Evolutionary conservation across 2,888 invertebrate genomes (phyloP).

Genomic region (Rugalucina vietnamica): DNA sequence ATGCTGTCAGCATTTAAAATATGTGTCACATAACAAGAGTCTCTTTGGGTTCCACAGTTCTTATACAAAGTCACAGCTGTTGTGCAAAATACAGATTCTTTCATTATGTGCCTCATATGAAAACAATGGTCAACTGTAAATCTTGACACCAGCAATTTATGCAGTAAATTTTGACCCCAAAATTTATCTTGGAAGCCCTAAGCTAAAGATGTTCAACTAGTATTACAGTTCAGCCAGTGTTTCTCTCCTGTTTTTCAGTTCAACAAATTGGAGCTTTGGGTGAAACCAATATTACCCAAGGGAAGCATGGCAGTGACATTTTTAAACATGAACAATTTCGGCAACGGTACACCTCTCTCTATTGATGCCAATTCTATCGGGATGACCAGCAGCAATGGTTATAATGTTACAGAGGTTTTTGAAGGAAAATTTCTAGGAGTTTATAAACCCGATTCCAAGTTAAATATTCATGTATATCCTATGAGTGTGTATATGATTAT

Average conservation of each 20-base stretch:
- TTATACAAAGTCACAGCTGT: no score
- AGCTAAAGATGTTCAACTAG: no score
- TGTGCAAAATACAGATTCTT: no score
- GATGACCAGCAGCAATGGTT: slow-evolving; percentile 66
- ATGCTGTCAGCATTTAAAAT: no score
- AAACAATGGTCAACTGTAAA: no score
- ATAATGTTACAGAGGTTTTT: slow-evolving; percentile 79
- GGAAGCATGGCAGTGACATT: slow-evolving; percentile 79
- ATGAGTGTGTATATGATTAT: slow-evolving; percentile 65
- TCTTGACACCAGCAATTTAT: no score
- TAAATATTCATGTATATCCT: slow-evolving; percentile 64
- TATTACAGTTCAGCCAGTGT: neutral
- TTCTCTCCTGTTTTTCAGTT: slow-evolving; percentile 58
- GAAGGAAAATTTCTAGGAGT: slow-evolving; percentile 70
- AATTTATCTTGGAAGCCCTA: no score
- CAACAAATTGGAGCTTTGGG: slow-evolving; percentile 91
- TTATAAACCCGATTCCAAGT: slow-evolving; percentile 60
- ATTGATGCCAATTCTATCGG: slow-evolving; percentile 67
- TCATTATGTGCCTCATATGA: no score
- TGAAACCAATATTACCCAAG: slow-evolving; percentile 85
- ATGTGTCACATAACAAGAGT: no score
- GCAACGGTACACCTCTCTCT: slow-evolving; percentile 65
- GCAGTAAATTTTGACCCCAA: no score
- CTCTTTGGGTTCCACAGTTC: no score
- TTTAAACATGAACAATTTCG: slow-evolving; percentile 72